Conservation (phyloP, 2,888 invertebrate species). For the Prionchulus punctatus region DNA sequence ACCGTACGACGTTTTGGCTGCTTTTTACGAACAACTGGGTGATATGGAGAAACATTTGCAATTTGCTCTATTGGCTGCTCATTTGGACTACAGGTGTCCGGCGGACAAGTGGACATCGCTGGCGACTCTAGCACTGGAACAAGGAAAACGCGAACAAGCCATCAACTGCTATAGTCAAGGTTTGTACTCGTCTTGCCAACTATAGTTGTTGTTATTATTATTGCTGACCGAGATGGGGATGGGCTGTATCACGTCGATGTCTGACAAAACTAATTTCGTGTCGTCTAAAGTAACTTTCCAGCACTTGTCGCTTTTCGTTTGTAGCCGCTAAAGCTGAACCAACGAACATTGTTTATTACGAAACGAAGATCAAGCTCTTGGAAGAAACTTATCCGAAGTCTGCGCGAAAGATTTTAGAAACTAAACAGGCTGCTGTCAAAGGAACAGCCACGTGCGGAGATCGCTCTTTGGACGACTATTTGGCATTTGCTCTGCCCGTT, state of each 20-base stretch:
- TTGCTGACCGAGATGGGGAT: too few species aligned
- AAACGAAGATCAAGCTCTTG: constrained; percentile 22
- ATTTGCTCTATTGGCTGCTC: constrained; percentile 14
- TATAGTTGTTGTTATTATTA: too few species aligned
- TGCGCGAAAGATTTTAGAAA: not conserved
- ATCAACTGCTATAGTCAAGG: constrained; percentile 24
- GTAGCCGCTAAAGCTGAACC: constrained; percentile 20
- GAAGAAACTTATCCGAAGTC: constrained; percentile 13
- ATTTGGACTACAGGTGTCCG: constrained; percentile 19
- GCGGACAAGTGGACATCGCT: constrained; percentile 23
- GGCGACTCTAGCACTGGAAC: constrained; percentile 20
- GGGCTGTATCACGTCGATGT: too few species aligned
- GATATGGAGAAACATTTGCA: constrained; percentile 8
- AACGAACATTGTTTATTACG: constrained; percentile 22
- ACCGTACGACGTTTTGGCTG: constrained; percentile 6
- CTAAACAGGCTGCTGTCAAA: not conserved
- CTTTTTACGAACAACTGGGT: constrained; percentile 9
- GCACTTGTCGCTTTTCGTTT: too few species aligned
- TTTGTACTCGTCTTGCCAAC: too few species aligned
- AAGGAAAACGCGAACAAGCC: constrained; percentile 22
- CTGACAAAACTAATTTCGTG: too few species aligned
- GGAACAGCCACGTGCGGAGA: not conserved
- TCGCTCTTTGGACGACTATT: not conserved
- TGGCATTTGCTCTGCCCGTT: not conserved
- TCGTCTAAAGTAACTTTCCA: too few species aligned